These are phyloP conservation scores for Masticophis lateralis DNA, from an alignment of 2,797 vertebrate genomes.

Conservation along the genomic window DNA sequence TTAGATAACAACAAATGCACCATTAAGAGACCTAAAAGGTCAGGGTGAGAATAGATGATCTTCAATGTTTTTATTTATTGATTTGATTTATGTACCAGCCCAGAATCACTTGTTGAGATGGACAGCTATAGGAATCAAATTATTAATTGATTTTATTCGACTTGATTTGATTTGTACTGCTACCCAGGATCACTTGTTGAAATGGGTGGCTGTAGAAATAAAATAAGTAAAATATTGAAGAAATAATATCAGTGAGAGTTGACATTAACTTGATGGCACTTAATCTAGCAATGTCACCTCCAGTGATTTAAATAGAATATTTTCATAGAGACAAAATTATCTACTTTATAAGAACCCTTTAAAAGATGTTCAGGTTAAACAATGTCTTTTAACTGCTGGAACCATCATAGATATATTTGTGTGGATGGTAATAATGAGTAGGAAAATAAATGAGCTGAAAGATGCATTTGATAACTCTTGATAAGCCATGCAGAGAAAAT, in stretches of 20 bases:
- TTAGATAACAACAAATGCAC: neutral
- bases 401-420: neutral
- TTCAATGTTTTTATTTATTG: neutral
- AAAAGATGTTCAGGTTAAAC: neutral
- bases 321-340: neutral
- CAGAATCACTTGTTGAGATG: neutral
- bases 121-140: neutral
- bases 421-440: neutral
- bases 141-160: neutral
- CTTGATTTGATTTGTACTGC: neutral
- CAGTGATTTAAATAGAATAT: too few species aligned
- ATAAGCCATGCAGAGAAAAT: too few species aligned
- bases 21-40: neutral
- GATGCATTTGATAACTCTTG: too few species aligned
- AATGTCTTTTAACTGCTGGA: neutral
- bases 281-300: neutral
- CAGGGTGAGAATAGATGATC: neutral
- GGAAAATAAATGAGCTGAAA: neutral
- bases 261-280: neutral
- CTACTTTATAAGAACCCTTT: neutral
- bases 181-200: neutral
- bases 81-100: neutral
- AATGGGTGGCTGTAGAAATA: neutral
- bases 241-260: neutral
- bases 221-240: neutral